Evolutionary conservation across 2,113 vertebrate species (phyloP), one percentile per base, ranked within the genome.

Genomic region (Nothoprocta perdicaria): DNA sequence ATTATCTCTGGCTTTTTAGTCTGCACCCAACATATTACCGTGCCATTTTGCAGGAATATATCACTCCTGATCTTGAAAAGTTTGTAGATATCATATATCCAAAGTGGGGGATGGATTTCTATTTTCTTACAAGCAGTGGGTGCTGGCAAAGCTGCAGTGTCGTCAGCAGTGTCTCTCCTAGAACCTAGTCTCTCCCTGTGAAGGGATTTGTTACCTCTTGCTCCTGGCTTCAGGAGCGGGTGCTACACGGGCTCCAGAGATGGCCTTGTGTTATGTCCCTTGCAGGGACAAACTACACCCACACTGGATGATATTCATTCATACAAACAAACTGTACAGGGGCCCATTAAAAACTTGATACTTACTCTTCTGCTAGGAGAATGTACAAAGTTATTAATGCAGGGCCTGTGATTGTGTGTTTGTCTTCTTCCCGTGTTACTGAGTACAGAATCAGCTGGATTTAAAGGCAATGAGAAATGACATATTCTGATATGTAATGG

Each of bases 161-260:
- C 45, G 74, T 63, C 33, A 63, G 15, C 45, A n/a, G 10, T 22
- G n/a, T 50, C 3, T 35, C 18, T 80, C 6, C 40, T 62, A 35
- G 27, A 46, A 6, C 4, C 35, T 38, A 38, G 35, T 38, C 35
- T 38, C 35, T 4, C 3, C 7, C 14, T 35, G 16, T 3, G 43
- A 33, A 52, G 29, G 19, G 6, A 14, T 45, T 41, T 40, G 5
- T 31, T 57, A 11, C 13, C 83, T 69, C n/a, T 8, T 52, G 3
- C 24, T 60, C n/a, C 21, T 65, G 22, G 17, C 3, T 67, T 26
- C 21, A 77, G 33, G 80, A 46, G 9, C 29, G 13, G 24, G 24
- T 31, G 66, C 33, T 33, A 43, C 18, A 1, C 5, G 6, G 18
- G 1, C 2, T 1, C 1, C 22, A 12, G 19, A 9, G 12, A 6